Base-by-base conservation (phyloP, 2,797 vertebrate genomes). In the Australoheros facetus region DNA sequence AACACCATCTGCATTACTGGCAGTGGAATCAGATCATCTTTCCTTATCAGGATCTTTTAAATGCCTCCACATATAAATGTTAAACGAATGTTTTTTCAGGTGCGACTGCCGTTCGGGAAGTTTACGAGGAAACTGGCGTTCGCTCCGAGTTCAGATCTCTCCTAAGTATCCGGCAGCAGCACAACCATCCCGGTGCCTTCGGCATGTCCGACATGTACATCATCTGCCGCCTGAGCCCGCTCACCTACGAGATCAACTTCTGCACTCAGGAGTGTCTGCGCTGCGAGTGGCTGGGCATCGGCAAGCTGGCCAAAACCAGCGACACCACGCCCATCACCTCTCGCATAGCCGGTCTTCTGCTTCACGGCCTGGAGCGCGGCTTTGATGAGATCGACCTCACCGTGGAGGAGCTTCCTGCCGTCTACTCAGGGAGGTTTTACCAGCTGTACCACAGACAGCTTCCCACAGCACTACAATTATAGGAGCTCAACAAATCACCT, bases 191-290 rank as follows among this genome's bases (percentile, higher is more conserved):
- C 0, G 96, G 96, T 16, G 97, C 98, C 59, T 99, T 99, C 1
- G 97, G 96, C 32, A 96, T 97, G 94, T 99, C 98, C 0, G 98
- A 99, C 83, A 95, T 99, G 96, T 99, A 98, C 91, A 82, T 98
- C 78, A 90, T 98, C 94, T 99, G 98, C 90, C 96, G 98, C 48
- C 95, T 99, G 75, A 80, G 94, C 78, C 97, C 98, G 0, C 90
- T 93, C 48, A 96, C 96, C 56, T 96, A 96, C 87, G 71, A 77
- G 89, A 98, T 99, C 86, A 78, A 92, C 92, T 96, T 97, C 91
- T 99, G 98, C 94, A 95, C 90, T 21, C 95, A 96, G 21, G 98
- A 99, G 89, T 99, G 98, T 83, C 82, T 97, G 82, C 94, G 93
- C 70, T 98, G 97, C 4, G 96, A 98, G 70, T 99, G 98, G 98